phyloP scores from a whole-genome alignment of 2,797 vertebrate genomes.

The Buceros bicornis region DNA sequence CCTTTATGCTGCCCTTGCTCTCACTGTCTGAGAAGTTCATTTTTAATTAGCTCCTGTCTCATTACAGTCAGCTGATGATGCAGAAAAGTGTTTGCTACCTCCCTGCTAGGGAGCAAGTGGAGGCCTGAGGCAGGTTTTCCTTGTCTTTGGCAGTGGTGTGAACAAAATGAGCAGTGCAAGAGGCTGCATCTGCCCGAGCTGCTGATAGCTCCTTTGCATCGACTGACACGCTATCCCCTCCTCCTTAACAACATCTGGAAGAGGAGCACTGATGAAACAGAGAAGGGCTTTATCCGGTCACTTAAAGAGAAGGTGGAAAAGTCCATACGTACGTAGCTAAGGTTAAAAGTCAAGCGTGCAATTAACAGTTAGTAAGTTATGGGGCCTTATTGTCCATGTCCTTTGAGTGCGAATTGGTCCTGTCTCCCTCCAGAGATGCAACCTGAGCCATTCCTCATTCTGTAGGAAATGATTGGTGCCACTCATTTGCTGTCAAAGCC shows the following conservation, averaged over 20 bases:
- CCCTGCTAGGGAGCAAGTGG: not conserved
- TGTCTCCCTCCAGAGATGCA: not conserved
- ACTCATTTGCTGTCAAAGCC: not conserved
- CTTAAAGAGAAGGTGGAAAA: slow-evolving; percentile 90
- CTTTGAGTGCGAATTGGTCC: not conserved
- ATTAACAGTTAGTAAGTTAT: not conserved
- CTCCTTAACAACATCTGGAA: slow-evolving; percentile 89
- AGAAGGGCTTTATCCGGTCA: slow-evolving; percentile 79
- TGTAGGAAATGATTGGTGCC: not conserved
- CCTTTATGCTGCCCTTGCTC: not conserved
- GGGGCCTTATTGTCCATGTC: not conserved
- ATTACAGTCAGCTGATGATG: not conserved
- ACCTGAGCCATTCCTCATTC: not conserved
- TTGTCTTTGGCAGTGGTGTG: slow-evolving; percentile 86
- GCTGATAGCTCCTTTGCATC: slow-evolving; percentile 88
- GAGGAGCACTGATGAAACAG: slow-evolving; percentile 77
- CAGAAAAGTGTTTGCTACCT: not conserved
- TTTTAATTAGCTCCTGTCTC: not conserved
- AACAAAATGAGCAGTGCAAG: slow-evolving; percentile 87
- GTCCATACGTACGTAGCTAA: slow-evolving; percentile 87
- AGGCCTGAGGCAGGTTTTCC: not conserved
- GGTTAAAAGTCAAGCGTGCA: not conserved
- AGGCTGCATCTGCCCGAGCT: slow-evolving; percentile 88
- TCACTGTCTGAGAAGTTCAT: not conserved
- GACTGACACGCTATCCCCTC: slow-evolving; percentile 89